phyloP scores from a whole-genome alignment of 2,797 vertebrate species.

The Hyperoplus immaculatus region DNA sequence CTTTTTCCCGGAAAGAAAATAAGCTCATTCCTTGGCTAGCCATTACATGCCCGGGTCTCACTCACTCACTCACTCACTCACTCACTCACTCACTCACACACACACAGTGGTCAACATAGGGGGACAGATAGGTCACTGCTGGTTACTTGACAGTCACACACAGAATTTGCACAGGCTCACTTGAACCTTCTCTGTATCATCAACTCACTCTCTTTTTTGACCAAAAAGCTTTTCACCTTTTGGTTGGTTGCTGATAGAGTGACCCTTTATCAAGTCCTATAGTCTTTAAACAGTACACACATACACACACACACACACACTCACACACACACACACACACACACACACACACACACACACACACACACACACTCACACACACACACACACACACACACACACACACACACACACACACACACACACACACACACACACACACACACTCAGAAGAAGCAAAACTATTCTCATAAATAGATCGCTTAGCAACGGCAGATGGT shows the following conservation, averaged over 20 bases:
- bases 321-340: neutral
- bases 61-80: too few relatives aligned
- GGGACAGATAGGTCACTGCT: too few relatives aligned
- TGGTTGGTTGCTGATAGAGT: neutral
- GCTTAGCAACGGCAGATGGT: constrained; percentile 59
- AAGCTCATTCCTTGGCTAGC: constrained; percentile 14
- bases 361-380: neutral
- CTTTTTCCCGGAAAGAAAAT: constrained; percentile 47
- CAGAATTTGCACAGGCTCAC: too few relatives aligned
- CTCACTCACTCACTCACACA: too few relatives aligned
- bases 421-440: constrained; percentile 7
- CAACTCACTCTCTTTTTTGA: too few relatives aligned
- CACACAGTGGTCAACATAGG: too few relatives aligned
- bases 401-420: too few relatives aligned
- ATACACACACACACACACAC: too few relatives aligned
- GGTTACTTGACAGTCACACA: too few relatives aligned
- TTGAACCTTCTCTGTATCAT: too few relatives aligned
- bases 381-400: neutral
- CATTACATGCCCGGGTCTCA: neutral
- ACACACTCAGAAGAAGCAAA: neutral
- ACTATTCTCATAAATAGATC: constrained; percentile 41
- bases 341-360: constrained; percentile 16
- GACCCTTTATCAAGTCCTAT: too few relatives aligned
- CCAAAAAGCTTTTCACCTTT: too few relatives aligned
- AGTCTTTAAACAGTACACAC: neutral